Evolutionary conservation across 23 tunicate species (phyloP).

Genomic region (Pegea sp.): DNA sequence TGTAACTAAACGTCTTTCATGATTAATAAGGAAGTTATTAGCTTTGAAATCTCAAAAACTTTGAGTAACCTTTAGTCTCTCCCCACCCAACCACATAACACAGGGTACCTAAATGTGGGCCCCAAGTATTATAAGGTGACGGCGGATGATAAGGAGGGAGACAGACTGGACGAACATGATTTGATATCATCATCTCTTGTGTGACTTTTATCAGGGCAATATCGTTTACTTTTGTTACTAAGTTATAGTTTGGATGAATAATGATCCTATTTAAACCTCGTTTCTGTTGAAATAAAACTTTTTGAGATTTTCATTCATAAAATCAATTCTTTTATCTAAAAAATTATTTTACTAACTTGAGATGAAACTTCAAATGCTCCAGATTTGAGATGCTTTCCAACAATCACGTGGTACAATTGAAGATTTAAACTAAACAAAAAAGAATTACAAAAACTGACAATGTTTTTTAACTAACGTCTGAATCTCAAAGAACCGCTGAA

Average conservation of each 20-base stretch:
- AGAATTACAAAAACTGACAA: too few relatives aligned
- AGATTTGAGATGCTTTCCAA: background rate
- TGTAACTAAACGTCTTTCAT: too few relatives aligned
- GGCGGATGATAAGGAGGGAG: conserved; percentile 10
- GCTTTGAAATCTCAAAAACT: background rate
- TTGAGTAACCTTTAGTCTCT: conserved; percentile 17
- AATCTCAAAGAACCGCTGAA: too few relatives aligned
- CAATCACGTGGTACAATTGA: background rate
- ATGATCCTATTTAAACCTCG: conserved; percentile 20
- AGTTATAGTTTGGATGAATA: conserved; percentile 22
- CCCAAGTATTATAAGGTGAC: conserved; percentile 4
- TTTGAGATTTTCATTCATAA: background rate
- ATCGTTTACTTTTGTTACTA: conserved; percentile 22
- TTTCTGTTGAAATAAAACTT: conserved; percentile 4
- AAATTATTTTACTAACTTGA: too few relatives aligned
- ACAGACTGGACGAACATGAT: conserved; percentile 54
- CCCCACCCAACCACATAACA: conserved; percentile 68
- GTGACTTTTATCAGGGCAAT: conserved; percentile 30
- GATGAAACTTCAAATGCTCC: too few relatives aligned
- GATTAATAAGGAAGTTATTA: background rate
- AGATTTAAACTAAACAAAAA: too few relatives aligned
- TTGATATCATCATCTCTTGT: conserved; percentile 5
- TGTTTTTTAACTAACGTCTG: too few relatives aligned
- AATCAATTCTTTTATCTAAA: too few relatives aligned
- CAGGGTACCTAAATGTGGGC: conserved; percentile 11